Evolutionary conservation across 2,113 vertebrate species (phyloP).

Genomic region (Redunca redunca): DNA sequence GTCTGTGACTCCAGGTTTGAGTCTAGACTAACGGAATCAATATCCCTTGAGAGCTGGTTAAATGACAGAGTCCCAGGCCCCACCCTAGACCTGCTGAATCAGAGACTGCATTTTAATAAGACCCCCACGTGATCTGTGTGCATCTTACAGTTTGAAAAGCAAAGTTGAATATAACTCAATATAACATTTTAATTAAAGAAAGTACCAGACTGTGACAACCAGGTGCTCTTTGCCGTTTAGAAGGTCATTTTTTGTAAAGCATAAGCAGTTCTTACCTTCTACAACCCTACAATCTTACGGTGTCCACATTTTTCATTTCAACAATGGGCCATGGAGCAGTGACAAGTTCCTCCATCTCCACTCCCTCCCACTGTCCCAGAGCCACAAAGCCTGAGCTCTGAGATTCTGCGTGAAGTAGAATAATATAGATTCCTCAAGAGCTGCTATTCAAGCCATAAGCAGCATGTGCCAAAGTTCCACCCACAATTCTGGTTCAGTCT

Average conservation of each 20-base stretch:
- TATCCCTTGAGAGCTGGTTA: background rate
- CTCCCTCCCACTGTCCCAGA: constrained; percentile 1
- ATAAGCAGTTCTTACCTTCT: background rate
- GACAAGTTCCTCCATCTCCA: constrained; percentile 65
- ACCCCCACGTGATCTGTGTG: background rate
- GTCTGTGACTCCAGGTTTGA: background rate
- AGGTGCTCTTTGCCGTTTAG: background rate
- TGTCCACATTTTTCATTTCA: background rate
- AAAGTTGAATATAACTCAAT: background rate
- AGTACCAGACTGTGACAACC: background rate
- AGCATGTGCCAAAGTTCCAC: constrained; percentile 57
- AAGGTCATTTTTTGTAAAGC: background rate
- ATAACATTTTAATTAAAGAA: background rate
- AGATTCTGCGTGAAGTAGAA: constrained; percentile 8
- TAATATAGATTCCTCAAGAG: constrained; percentile 64
- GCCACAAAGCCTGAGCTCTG: constrained; percentile 54
- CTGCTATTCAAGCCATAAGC: constrained; percentile 48
- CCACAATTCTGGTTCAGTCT: constrained; percentile 75
- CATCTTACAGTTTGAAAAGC: background rate
- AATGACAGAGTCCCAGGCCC: background rate
- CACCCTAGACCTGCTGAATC: background rate
- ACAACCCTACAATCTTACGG: background rate
- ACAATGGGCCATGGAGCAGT: constrained; percentile 49
- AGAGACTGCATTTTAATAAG: background rate
- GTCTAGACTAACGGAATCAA: background rate